Evolutionary conservation across 2,797 vertebrate genomes (phyloP), one percentile per base, ranked within the genome.

Genomic region (Stomatorhinus walkeri): DNA sequence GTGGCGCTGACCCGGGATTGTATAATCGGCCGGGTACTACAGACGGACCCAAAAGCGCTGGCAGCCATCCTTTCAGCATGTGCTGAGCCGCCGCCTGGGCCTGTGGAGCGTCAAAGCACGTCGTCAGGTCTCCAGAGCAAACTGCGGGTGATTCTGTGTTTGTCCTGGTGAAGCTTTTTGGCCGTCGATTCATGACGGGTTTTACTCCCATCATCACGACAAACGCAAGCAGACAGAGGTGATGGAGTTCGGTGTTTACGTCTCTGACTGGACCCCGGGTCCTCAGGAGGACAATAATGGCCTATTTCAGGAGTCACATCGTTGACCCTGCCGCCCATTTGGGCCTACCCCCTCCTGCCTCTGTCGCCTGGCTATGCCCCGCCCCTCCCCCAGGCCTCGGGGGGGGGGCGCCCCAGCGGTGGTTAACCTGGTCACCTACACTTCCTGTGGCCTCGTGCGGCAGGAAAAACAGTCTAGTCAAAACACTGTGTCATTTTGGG

Each of bases 401-500:
- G 49, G 85, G 49, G 85, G 22, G 84, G 85, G 51, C 5, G 3
- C 51, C 51, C 52, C 51, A 59, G 85, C 2, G 52, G 51, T 56
- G 85, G 85, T 87, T 87, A 87, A 14, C 52, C 52, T 19, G 76
- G 88, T 51, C 88, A 88, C 72, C 88, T 88, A 88, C 88, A 84
- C 88, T 88, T 88, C 88, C 76, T 54, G 68, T 83, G 88, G 88
- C 51, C 88, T 83, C 72, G 28, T 10, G 28, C 48, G 36, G 88
- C 68, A 84, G 72, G 88, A 84, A 88, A 43, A 88, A 79, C 88
- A 84, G 88, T 88, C 88, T 88, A 88, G 88, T 89, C 88, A 89
- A 89, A 89, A 89, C 56, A 89, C 36, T 54, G 19, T 83, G 88
- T 89, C 88, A 64, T 89, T 89, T 61, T 85, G 56, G 86, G 86